Percentiles rank a stretch among this genome's conserved stretches.
Evolutionary conservation across 2,113 vertebrate genomes (phyloP).

Genomic region (Heliornis fulica): DNA sequence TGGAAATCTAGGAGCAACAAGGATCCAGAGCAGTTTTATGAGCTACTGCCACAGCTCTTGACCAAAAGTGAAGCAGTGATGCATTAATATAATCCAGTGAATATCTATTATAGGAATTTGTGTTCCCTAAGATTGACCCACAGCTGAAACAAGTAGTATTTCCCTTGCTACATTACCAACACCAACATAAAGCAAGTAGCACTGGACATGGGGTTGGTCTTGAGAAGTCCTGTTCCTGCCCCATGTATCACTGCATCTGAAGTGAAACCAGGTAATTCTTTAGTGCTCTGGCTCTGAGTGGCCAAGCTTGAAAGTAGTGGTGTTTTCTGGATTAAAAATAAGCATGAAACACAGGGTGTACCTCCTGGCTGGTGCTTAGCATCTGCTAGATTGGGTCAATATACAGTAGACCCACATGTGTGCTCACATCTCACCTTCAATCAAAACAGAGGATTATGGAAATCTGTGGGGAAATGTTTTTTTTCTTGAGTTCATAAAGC

Average conservation of each 20-base stretch:
- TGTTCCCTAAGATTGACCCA: neutral
- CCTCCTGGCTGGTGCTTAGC: neutral
- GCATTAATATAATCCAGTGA: neutral
- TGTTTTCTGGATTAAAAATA: neutral
- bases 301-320: neutral
- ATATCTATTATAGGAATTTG: neutral
- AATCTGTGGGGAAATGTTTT: neutral
- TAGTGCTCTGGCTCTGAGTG: neutral
- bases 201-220: neutral
- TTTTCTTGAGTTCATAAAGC: neutral
- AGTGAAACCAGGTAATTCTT: neutral
- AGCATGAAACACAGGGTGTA: neutral
- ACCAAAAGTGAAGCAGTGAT: neutral
- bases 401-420: neutral
- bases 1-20: neutral
- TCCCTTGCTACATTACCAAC: neutral
- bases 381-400: neutral
- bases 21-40: neutral
- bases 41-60: neutral
- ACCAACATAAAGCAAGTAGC: neutral
- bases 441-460: neutral
- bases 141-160: neutral
- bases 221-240: neutral
- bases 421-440: slow-evolving; percentile 34
- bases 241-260: neutral